Conservation (phyloP, 1,140 invertebrate genomes). For the Drosophila bocki region DNA sequence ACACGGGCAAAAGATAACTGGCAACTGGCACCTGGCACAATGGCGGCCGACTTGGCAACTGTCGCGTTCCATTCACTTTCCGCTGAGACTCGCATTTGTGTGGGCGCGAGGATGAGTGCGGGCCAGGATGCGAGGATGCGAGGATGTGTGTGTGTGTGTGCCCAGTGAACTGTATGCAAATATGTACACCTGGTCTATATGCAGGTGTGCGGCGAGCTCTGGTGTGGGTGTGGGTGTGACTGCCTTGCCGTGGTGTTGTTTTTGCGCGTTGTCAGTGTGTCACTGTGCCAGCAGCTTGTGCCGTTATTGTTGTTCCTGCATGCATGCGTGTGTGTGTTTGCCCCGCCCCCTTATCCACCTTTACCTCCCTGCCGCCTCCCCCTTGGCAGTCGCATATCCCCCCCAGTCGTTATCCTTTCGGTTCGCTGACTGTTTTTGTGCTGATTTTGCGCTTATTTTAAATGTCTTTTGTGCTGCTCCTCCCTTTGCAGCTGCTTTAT, state of each 20-base stretch:
- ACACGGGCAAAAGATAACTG: conserved; percentile 25
- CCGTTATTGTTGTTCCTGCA: conserved; percentile 60
- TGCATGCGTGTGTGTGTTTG: not conserved
- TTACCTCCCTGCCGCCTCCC: not conserved
- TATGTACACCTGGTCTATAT: conserved; percentile 67
- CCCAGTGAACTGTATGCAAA: conserved; percentile 79
- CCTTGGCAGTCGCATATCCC: conserved; percentile 26
- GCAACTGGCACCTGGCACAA: conserved; percentile 61
- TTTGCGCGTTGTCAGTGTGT: conserved; percentile 71
- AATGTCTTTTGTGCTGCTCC: conserved; percentile 61
- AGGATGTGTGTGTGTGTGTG: conserved; percentile 35
- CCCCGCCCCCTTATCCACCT: conserved; percentile 3
- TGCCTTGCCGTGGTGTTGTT: conserved; percentile 15
- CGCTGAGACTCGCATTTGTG: conserved; percentile 73
- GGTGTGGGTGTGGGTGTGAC: not conserved
- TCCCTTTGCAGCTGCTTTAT: conserved; percentile 43
- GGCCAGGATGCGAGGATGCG: not conserved
- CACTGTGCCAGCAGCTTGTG: conserved; percentile 70
- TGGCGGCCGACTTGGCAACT: conserved; percentile 58
- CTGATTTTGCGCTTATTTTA: conserved; percentile 80
- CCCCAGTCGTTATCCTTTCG: conserved; percentile 65
- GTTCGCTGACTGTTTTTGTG: conserved; percentile 77
- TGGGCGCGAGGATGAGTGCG: not conserved
- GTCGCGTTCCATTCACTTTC: conserved; percentile 63
- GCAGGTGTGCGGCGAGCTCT: conserved; percentile 34